These are phyloP conservation scores for Artemisiospiza belli DNA, from an alignment of 2,113 vertebrate genomes.

Conservation along the genomic window DNA sequence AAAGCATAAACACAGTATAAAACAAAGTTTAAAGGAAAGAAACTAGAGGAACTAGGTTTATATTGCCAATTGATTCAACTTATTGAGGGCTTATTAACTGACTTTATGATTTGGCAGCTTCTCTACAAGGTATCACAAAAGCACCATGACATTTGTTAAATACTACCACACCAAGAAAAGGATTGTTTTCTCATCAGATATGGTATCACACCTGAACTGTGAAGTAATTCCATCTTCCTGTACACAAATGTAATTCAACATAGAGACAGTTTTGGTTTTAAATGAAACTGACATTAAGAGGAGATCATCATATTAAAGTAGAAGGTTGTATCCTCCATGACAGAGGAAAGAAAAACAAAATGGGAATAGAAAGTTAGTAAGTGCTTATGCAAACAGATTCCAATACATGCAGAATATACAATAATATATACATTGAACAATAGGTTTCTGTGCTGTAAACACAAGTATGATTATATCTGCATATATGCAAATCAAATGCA, in stretches of 20 bases:
- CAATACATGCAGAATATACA: not conserved
- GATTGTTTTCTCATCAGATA: not conserved
- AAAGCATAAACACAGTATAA: not conserved
- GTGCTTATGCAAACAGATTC: not conserved
- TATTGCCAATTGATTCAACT: not conserved
- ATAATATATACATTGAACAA: not conserved
- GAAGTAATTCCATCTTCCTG: slow-evolving; percentile 17
- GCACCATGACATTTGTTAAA: not conserved
- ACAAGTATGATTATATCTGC: not conserved
- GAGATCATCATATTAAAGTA: not conserved
- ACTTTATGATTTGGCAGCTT: not conserved
- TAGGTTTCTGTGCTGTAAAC: not conserved
- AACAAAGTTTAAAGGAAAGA: not conserved
- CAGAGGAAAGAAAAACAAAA: slow-evolving; percentile 5
- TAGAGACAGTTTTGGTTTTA: not conserved
- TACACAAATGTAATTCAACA: slow-evolving; percentile 30
- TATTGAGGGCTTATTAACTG: not conserved
- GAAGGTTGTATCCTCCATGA: not conserved
- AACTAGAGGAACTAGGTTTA: not conserved
- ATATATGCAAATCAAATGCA: slow-evolving; percentile 4
- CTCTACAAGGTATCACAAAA: not conserved
- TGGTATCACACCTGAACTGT: not conserved
- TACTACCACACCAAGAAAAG: not conserved
- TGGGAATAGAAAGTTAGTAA: not conserved
- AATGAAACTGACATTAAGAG: not conserved